phyloP scores from a whole-genome alignment of 2,888 invertebrate genomes.

The Nysson spinosus region DNA sequence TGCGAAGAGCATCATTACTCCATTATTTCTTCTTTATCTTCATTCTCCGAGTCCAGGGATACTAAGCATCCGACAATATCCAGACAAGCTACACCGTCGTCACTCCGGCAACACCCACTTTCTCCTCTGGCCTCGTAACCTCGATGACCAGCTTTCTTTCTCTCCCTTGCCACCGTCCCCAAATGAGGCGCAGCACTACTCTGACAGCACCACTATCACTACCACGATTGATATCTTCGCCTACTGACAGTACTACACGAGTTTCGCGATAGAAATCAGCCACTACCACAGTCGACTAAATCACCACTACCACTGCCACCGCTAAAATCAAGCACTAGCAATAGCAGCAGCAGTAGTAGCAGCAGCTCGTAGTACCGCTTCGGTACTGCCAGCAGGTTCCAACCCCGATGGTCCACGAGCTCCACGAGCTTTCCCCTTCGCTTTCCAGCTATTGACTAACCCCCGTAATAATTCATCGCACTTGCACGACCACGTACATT shows the following conservation, averaged over 20 bases:
- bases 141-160: constrained; percentile 57
- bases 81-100: constrained; percentile 40
- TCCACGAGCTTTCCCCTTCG: neutral
- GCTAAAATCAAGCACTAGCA: constrained; percentile 27
- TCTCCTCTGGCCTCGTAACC: constrained; percentile 65
- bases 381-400: constrained; percentile 22
- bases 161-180: constrained; percentile 46
- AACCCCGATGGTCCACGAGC: constrained; percentile 26
- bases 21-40: neutral
- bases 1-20: constrained; percentile 47
- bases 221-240: constrained; percentile 20
- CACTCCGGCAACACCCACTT: constrained; percentile 65
- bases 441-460: neutral
- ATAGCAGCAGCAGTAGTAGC: constrained; percentile 27
- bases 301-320: constrained; percentile 15
- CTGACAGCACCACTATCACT: constrained; percentile 45
- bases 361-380: constrained; percentile 15
- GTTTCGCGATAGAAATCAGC: constrained; percentile 32
- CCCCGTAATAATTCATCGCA: constrained; percentile 8
- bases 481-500: neutral
- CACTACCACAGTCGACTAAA: constrained; percentile 30
- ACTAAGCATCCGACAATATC: constrained; percentile 26
- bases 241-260: constrained; percentile 34
- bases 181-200: constrained; percentile 52
- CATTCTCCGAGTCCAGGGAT: constrained; percentile 18